Evolutionary conservation across 1,140 invertebrate genomes (phyloP), one percentile per base, ranked within the genome.

Genomic region (Conus betulinus): DNA sequence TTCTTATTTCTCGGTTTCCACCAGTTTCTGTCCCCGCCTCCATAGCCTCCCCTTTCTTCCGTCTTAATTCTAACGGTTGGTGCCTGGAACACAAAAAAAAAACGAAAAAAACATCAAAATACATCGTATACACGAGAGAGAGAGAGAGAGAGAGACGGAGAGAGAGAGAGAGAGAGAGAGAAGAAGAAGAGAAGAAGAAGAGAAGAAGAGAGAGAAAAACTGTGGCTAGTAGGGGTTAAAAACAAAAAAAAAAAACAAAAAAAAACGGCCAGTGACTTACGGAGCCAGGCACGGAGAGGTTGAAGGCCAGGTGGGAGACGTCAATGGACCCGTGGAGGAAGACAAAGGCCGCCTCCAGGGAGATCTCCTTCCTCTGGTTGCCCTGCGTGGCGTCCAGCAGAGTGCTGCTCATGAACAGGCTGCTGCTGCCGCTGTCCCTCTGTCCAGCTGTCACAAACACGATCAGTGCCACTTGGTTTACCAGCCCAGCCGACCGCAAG

Each of bases 121-220:
- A n/a, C n/a, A 0, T 39, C 39, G 39, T 39, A 39, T 39, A 3
- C 39, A 39, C 39, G n/a, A 39, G 39, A 39, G 67, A 71, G 67
- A 20, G 15, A 20, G 67, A 20, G 67, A 63, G 60, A 79, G 79
- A 55, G 79, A 82, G 79, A 82, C 5, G 13, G 79, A 82, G 79
- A 82, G 79, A 82, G 79, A 82, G 79, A 82, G 79, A 82, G 79
- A 82, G 53, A 53, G 53, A 55, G 79, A 82, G 79, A 82, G 79
- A 82, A 7, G 27, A 25, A 55, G 53, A 55, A 5, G 23, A 20
- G 23, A 20, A 55, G 53, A 55, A 5, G 23, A 20, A 55, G 78
- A 79, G 78, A 79, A 82, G 79, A 82, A 53, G 53, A 55, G 79
- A 82, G 79, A 82, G 79, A 82, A 7, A 55, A 23, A 79, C 10